Percentiles rank a stretch among this genome's conserved stretches.
phyloP scores from a whole-genome alignment of 2,888 invertebrate genomes.

The Drosophila vallismaia region DNA sequence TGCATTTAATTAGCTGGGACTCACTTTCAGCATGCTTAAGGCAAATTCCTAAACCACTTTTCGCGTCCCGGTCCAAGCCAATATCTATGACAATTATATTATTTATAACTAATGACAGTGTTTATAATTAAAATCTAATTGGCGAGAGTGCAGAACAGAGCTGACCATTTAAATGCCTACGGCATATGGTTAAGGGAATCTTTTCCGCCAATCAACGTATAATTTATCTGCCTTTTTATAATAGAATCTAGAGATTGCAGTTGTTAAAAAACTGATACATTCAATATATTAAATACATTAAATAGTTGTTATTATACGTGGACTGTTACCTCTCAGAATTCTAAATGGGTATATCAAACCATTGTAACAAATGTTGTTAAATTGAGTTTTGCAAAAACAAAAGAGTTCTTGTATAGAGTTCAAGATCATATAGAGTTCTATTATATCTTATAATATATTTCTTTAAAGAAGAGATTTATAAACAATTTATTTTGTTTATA shows the following conservation, averaged over 20 bases:
- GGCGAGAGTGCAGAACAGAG: neutral
- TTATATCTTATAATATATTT: no score
- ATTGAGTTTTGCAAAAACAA: neutral
- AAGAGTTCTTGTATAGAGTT: no score
- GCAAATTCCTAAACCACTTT: slow-evolving; percentile 27
- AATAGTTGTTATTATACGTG: neutral
- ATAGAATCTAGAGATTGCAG: slow-evolving; percentile 19
- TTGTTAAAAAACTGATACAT: slow-evolving; percentile 13
- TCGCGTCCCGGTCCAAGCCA: neutral
- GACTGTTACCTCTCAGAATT: neutral
- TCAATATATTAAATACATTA: slow-evolving; percentile 5
- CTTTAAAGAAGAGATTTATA: no score
- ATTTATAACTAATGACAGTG: slow-evolving; percentile 20
- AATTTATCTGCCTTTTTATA: slow-evolving; percentile 5
- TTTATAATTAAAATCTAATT: slow-evolving; percentile 10
- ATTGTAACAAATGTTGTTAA: neutral
- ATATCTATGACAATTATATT: slow-evolving; percentile 14
- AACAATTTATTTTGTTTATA: no score
- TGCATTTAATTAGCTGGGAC: slow-evolving; percentile 30
- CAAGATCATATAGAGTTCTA: no score
- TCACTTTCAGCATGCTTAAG: slow-evolving; percentile 12
- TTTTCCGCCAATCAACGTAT: neutral
- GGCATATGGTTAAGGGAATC: slow-evolving; percentile 4
- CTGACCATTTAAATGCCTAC: slow-evolving; percentile 4
- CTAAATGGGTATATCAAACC: neutral